These are phyloP conservation scores for Choloepus didactylus DNA, from an alignment of 2,797 vertebrate genomes.

Conservation along the genomic window DNA sequence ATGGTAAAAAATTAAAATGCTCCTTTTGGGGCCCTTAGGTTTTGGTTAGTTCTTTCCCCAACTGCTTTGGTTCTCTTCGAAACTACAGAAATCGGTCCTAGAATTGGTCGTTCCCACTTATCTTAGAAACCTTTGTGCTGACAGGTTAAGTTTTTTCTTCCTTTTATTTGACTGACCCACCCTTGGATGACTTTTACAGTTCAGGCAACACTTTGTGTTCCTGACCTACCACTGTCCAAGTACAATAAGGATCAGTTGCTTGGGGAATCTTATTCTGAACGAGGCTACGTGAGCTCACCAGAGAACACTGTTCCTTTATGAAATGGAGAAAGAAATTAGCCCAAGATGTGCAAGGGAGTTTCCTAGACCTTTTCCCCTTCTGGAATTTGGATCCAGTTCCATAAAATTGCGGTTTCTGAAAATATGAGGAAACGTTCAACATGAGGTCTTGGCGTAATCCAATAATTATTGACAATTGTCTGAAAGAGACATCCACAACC, in stretches of 20 bases:
- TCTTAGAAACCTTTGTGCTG: background rate
- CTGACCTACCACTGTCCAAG: slow-evolving; percentile 31
- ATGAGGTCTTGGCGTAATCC: background rate
- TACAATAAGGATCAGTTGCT: background rate
- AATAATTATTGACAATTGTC: background rate
- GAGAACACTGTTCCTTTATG: slow-evolving; percentile 21
- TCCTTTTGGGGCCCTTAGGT: background rate
- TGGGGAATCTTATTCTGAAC: background rate
- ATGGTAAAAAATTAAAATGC: background rate
- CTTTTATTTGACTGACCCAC: background rate
- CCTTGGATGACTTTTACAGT: slow-evolving; percentile 59
- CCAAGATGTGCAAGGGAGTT: background rate
- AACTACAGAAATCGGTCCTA: background rate
- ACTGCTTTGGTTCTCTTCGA: background rate
- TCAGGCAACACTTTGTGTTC: slow-evolving; percentile 41
- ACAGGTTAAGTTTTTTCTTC: slow-evolving; percentile 56
- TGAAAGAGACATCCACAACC: background rate
- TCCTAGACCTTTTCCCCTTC: background rate
- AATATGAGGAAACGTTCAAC: background rate
- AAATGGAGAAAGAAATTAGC: slow-evolving; percentile 42
- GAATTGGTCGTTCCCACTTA: background rate
- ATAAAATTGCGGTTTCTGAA: background rate
- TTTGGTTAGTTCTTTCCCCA: background rate
- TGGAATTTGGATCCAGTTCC: slow-evolving; percentile 24
- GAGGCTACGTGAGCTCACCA: background rate